Conservation (phyloP, 2,113 vertebrate species). For the Piliocolobus tephrosceles region DNA sequence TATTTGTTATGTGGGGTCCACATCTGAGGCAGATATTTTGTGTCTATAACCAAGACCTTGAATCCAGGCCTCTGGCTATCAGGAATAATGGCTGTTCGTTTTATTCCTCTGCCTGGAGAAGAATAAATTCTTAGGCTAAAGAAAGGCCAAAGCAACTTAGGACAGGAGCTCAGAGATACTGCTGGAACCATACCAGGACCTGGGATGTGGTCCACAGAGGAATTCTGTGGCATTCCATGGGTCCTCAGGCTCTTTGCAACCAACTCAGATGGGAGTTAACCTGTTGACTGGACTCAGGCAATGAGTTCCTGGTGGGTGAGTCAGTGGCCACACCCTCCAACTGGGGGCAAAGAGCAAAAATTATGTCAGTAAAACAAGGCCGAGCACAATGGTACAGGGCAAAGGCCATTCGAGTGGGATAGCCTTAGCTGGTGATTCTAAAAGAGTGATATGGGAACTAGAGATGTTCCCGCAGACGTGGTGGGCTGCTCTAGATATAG, state of each 20-base stretch:
- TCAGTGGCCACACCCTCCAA: conserved; percentile 57
- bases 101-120: neutral
- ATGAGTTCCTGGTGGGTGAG: conserved; percentile 17
- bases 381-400: neutral
- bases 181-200: neutral
- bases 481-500: neutral
- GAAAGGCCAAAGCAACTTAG: neutral
- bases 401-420: conserved; percentile 27
- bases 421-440: neutral
- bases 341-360: conserved; percentile 56
- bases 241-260: neutral
- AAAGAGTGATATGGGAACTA: neutral
- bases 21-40: neutral
- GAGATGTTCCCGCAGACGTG: neutral
- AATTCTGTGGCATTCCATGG: neutral
- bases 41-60: neutral
- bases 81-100: neutral
- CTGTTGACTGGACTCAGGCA: neutral
- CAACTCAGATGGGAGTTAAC: neutral
- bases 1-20: neutral
- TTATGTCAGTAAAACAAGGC: conserved; percentile 38
- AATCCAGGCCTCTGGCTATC: neutral
- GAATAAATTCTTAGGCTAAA: neutral
- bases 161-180: neutral
- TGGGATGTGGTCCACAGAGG: neutral